Evolutionary conservation across 2,797 vertebrate species (phyloP).

Genomic region (Pseudotriccus pelzelni): DNA sequence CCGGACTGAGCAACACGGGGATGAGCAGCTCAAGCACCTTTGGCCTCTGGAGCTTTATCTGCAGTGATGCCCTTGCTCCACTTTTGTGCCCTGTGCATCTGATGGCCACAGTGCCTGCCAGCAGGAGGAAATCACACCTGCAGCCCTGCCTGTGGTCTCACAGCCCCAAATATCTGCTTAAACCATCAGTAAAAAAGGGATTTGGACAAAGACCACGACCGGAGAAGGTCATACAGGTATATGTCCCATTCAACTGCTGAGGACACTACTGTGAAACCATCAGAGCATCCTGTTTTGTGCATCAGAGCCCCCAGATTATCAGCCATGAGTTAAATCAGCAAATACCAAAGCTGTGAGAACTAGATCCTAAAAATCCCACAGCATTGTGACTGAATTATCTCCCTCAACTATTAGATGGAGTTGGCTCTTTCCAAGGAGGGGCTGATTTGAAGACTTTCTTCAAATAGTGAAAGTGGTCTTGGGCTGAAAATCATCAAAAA

Average conservation of each 20-base stretch:
- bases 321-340: not conserved
- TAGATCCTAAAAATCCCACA: not conserved
- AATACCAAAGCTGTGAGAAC: not conserved
- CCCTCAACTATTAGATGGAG: not conserved
- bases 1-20: fast-evolving
- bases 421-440: not conserved
- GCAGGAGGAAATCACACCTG: not conserved
- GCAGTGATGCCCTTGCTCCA: not conserved
- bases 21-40: not conserved
- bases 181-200: not conserved
- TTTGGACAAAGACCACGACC: not conserved
- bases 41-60: not conserved
- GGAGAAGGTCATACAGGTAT: not conserved
- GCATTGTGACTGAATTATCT: not conserved
- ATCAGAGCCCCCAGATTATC: not conserved
- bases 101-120: not conserved
- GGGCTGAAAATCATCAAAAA: not conserved
- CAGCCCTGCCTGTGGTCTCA: not conserved
- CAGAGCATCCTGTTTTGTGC: not conserved
- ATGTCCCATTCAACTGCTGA: fast-evolving
- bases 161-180: not conserved
- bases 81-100: not conserved
- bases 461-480: not conserved
- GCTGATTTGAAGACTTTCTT: not conserved
- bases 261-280: not conserved